Base-by-base conservation (phyloP, 2,797 vertebrate genomes). In the Characodon lateralis region DNA sequence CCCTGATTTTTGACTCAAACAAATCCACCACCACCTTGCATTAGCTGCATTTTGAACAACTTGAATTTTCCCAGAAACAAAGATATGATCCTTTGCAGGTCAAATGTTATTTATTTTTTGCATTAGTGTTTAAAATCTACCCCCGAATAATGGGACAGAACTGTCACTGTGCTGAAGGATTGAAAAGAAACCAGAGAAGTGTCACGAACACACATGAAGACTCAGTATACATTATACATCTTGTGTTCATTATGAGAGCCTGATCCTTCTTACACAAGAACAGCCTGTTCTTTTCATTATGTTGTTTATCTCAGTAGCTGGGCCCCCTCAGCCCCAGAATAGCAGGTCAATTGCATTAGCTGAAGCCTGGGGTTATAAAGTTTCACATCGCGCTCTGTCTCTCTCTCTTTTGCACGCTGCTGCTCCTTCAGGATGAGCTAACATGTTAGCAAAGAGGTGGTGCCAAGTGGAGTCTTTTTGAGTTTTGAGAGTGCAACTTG, bases 291-390 rank as follows among this genome's bases (percentile, higher is more conserved):
- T 93, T 94, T 95, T 93, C 90, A 93, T 93, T 90, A 92, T 87
- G 92, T 91, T 92, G 92, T 95, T 95, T 93, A 92, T 94, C 89
- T 90, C 92, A 93, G 93, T 89, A 87, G 83, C 89, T 71, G 86
- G 85, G 90, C 90, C 90, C 93, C 89, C 89, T 91, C 82, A 76
- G 78, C 92, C 92, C 88, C 88, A 93, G 87, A 94, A 95, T 92
- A 95, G 94, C 91, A 93, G 90, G 88, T 93, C 93, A 92, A 94
- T 93, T 94, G 92, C 93, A 93, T 94, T 94, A 95, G 90, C 88
- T 50, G 82, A 88, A 82, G 86, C 90, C 89, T 35, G 8, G 83
- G 91, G 93, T 94, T 94, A 95, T 94, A 90, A 91, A 91, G 89
- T 95, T 95, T 93, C 89, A 91, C 74, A 46, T 46, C 6, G 24